A percentile compares a stretch with the other conserved stretches of the same genome.
Conservation (phyloP, 1,140 invertebrate species). For the Tigriopus japonicus region DNA sequence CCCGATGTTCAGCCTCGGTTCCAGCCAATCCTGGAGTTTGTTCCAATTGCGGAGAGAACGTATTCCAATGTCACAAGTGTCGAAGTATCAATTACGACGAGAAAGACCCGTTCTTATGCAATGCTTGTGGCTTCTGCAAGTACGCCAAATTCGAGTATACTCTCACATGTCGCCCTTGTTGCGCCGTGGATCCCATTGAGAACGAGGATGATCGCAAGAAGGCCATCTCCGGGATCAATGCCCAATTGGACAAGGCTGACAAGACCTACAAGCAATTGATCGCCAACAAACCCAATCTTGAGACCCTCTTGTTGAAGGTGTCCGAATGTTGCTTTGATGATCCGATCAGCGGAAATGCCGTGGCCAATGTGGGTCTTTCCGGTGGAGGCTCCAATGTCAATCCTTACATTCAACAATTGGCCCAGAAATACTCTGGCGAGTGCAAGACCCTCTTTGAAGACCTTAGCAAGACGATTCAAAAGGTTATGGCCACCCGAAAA, state of each 20-base stretch:
- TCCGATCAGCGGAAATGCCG: slow-evolving; percentile 15
- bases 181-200: slow-evolving; percentile 89
- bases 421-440: slow-evolving; percentile 84
- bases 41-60: slow-evolving; percentile 93
- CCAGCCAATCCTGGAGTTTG: slow-evolving; percentile 93
- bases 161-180: slow-evolving; percentile 67
- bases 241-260: slow-evolving; percentile 79
- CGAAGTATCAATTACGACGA: slow-evolving; percentile 96
- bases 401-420: slow-evolving; percentile 36
- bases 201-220: slow-evolving; percentile 91
- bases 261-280: slow-evolving; percentile 75
- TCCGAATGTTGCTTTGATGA: slow-evolving; percentile 4
- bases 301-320: slow-evolving; percentile 31
- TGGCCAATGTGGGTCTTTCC: slow-evolving; percentile 21
- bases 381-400: slow-evolving; percentile 25
- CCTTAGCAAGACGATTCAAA: slow-evolving; percentile 80
- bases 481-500: slow-evolving; percentile 65
- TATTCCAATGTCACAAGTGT: slow-evolving; percentile 49
- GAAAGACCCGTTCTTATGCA: slow-evolving; percentile 95
- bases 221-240: slow-evolving; percentile 73
- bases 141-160: slow-evolving; percentile 97
- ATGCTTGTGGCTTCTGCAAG: slow-evolving; percentile 96
- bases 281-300: slow-evolving; percentile 68
- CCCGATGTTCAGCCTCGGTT: slow-evolving; percentile 82
- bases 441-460: slow-evolving; percentile 89